These are phyloP conservation scores for Tachysurus vachellii DNA, from an alignment of 2,113 vertebrate species.

Conservation along the genomic window DNA sequence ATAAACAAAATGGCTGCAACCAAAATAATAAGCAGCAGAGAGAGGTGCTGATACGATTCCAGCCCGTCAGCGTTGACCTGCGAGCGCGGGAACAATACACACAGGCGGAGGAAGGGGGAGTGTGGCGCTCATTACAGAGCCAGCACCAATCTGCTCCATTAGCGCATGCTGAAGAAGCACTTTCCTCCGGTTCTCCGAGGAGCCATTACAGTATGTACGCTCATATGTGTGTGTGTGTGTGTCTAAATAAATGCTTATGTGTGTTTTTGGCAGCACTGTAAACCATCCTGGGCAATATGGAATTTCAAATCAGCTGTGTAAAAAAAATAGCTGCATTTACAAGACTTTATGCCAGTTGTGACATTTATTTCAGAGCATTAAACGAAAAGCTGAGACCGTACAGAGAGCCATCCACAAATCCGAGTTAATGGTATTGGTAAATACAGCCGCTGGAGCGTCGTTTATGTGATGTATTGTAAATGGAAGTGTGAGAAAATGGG, in stretches of 20 bases:
- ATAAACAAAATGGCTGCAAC: slow-evolving; percentile 71
- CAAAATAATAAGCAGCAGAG: slow-evolving; percentile 73
- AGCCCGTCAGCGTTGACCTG: slow-evolving; percentile 61
- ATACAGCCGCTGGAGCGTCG: slow-evolving; percentile 28
- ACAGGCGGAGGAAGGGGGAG: slow-evolving; percentile 11
- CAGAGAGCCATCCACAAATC: slow-evolving; percentile 30
- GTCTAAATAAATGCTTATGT: slow-evolving; percentile 28
- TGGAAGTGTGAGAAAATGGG: slow-evolving; percentile 27
- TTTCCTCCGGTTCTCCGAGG: slow-evolving; percentile 82
- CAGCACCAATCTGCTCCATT: slow-evolving; percentile 90
- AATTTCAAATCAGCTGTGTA: slow-evolving; percentile 22
- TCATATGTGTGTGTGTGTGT: slow-evolving; percentile 42
- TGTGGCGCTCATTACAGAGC: slow-evolving; percentile 67
- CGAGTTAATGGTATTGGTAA: slow-evolving; percentile 37
- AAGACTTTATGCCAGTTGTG: slow-evolving; percentile 17
- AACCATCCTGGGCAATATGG: slow-evolving; percentile 22
- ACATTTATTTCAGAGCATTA: slow-evolving; percentile 16
- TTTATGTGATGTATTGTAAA: slow-evolving; percentile 47
- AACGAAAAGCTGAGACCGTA: background rate
- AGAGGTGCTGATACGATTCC: slow-evolving; percentile 73
- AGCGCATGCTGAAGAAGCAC: slow-evolving; percentile 87
- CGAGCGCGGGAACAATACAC: slow-evolving; percentile 56
- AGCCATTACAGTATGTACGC: slow-evolving; percentile 72
- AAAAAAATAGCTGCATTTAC: slow-evolving; percentile 55
- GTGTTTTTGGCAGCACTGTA: slow-evolving; percentile 16